A percentile compares a stretch with the other conserved stretches of the same genome.
Conservation (phyloP, 2,888 invertebrate species). For the Tachystola acroxantha region DNA sequence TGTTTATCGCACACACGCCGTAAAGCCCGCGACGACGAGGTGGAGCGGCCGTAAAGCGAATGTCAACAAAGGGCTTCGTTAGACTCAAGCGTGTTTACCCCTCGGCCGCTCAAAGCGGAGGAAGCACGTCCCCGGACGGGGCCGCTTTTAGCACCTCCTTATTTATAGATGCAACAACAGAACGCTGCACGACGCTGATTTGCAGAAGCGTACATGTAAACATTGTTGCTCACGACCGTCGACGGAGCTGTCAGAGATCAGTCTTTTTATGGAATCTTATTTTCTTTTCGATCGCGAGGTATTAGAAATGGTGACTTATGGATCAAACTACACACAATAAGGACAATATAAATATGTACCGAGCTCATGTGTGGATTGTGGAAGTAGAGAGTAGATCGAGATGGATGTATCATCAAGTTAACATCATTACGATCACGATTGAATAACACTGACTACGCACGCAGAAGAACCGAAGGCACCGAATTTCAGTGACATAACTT, state of each 20-base stretch:
- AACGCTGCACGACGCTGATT: constrained; percentile 56
- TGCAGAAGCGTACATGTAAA: constrained; percentile 67
- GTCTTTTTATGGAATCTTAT: constrained; percentile 2
- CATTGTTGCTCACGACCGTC: constrained; percentile 44
- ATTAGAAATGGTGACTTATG: no score
- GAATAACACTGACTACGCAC: no score
- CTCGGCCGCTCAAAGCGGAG: constrained; percentile 70
- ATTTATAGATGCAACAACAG: constrained; percentile 71
- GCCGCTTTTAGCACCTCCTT: constrained; percentile 76
- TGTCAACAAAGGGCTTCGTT: constrained; percentile 71
- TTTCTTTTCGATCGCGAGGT: neutral
- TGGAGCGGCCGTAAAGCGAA: constrained; percentile 61
- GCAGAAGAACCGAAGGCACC: no score
- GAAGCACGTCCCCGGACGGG: constrained; percentile 69
- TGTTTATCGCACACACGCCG: constrained; percentile 49
- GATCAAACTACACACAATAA: no score
- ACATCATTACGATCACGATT: no score
- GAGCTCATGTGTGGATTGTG: no score
- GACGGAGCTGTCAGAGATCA: neutral
- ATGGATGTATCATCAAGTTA: no score
- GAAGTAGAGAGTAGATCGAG: no score
- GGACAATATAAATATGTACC: no score
- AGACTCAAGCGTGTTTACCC: constrained; percentile 64
- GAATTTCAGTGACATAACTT: no score
- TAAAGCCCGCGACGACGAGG: constrained; percentile 34